Evolutionary conservation across 2,113 vertebrate genomes (phyloP).

Genomic region (Corydoras maculifer): DNA sequence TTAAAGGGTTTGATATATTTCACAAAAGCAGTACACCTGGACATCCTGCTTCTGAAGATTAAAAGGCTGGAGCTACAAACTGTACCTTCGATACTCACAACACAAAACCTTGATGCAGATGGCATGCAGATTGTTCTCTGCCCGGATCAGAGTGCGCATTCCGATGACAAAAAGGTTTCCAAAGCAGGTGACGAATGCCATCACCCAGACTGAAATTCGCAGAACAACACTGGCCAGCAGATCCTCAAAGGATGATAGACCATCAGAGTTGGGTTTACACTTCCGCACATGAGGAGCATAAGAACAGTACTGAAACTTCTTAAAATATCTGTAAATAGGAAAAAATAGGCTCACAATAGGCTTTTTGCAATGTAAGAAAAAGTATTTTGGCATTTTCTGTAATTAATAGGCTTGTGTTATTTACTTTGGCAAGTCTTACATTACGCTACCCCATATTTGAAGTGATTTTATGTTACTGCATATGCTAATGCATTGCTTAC

Average conservation of each 20-base stretch:
- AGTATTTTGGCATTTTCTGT: no score
- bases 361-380: no score
- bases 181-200: conserved; percentile 77
- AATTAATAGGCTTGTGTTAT: no score
- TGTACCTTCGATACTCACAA: conserved; percentile 58
- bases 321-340: conserved; percentile 69
- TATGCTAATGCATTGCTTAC: no score
- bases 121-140: conserved; percentile 74
- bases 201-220: conserved; percentile 78
- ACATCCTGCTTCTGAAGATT: neutral
- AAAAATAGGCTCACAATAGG: neutral
- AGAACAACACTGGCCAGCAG: conserved; percentile 75
- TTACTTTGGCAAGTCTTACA: no score
- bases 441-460: no score
- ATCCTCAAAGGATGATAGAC: conserved; percentile 81
- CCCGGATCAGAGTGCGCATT: conserved; percentile 75
- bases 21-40: no score
- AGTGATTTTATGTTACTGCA: no score
- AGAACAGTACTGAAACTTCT: conserved; percentile 77
- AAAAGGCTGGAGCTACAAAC: neutral
- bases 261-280: conserved; percentile 76
- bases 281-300: conserved; percentile 72
- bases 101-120: conserved; percentile 80
- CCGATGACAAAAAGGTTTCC: conserved; percentile 79
- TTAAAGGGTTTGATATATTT: no score